A percentile compares a stretch with the other conserved stretches of the same genome.
These are phyloP conservation scores for Philereme vetulata DNA, from an alignment of 2,888 invertebrate species.

Conservation along the genomic window DNA sequence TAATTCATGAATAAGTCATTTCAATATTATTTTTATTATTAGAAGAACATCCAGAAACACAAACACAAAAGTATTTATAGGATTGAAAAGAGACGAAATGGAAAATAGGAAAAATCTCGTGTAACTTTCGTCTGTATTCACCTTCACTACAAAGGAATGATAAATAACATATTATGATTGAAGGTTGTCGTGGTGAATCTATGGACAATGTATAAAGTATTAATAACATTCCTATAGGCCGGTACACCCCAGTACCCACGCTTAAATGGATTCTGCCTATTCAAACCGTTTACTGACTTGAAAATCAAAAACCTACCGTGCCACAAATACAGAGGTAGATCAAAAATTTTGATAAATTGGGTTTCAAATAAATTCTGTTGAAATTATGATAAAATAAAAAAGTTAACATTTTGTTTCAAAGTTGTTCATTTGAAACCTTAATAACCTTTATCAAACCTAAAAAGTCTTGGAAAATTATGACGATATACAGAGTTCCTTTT, in stretches of 20 bases:
- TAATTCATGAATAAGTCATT: background rate
- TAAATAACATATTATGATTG: background rate
- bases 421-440: too few species aligned
- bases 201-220: background rate
- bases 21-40: background rate
- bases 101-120: too few species aligned
- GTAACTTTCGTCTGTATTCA: too few species aligned
- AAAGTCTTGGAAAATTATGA: too few species aligned
- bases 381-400: too few species aligned
- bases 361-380: conserved; percentile 8
- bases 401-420: too few species aligned
- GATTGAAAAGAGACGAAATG: too few species aligned
- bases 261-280: conserved; percentile 7
- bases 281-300: conserved; percentile 11
- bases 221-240: conserved; percentile 19
- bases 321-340: conserved; percentile 8
- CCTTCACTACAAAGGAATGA: too few species aligned
- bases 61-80: background rate
- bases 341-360: conserved; percentile 6
- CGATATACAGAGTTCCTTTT: too few species aligned
- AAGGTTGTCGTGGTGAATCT: background rate
- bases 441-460: too few species aligned
- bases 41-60: background rate
- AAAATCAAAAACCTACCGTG: conserved; percentile 15
- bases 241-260: conserved; percentile 7